A percentile compares a stretch with the other conserved stretches of the same genome.
Evolutionary conservation across 1,140 invertebrate species (phyloP).

Genomic region (Anoplophora glabripennis): DNA sequence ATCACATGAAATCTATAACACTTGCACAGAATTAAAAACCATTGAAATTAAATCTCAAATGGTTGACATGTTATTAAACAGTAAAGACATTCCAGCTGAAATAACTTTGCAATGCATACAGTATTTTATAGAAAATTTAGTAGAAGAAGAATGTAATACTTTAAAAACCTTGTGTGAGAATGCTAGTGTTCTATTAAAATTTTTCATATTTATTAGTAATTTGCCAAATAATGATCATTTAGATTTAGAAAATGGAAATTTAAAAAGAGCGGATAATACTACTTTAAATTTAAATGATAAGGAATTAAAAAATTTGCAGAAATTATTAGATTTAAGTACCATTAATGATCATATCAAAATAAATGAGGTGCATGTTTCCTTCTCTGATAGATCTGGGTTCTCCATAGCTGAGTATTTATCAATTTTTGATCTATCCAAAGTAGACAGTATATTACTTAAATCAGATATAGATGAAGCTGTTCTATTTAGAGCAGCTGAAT

Average conservation of each 20-base stretch:
- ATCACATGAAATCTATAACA: conserved; percentile 53
- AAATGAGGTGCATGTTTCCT: conserved; percentile 40
- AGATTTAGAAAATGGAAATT: conserved; percentile 25
- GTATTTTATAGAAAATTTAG: conserved; percentile 50
- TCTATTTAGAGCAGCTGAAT: conserved; percentile 53
- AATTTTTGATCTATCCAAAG: conserved; percentile 57
- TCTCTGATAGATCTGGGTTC: conserved; percentile 35
- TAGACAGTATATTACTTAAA: conserved; percentile 47
- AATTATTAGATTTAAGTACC: conserved; percentile 45
- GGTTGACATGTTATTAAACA: conserved; percentile 66
- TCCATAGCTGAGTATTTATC: conserved; percentile 51
- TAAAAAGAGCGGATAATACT: conserved; percentile 12
- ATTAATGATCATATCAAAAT: conserved; percentile 33
- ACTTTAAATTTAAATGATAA: conserved; percentile 31
- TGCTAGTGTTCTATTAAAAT: conserved; percentile 40
- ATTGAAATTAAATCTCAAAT: conserved; percentile 68
- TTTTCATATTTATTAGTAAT: conserved; percentile 35
- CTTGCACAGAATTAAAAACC: conserved; percentile 69
- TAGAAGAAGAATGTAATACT: conserved; percentile 23
- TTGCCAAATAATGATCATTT: conserved; percentile 15
- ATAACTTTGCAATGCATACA: conserved; percentile 54
- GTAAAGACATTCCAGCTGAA: conserved; percentile 58
- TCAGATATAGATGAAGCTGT: conserved; percentile 45
- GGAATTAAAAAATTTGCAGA: conserved; percentile 47
- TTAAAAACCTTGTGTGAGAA: conserved; percentile 40